Evolutionary conservation across 2,797 vertebrate species (phyloP).

Genomic region (Gobio occitaniae): DNA sequence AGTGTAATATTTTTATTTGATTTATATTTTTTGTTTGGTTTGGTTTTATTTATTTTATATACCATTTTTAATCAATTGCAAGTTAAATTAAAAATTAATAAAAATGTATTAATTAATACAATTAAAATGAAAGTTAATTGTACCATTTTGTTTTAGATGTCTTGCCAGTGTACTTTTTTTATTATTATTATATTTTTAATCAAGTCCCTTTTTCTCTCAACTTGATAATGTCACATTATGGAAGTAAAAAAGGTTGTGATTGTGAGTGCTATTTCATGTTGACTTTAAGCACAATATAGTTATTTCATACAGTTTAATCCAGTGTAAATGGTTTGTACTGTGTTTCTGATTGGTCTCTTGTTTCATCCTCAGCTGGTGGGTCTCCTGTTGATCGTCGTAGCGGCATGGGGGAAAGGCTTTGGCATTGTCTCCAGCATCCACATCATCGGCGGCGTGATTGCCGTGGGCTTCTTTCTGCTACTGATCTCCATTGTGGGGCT

Average conservation of each 20-base stretch:
- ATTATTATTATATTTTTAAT: not conserved
- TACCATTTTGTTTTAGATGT: not conserved
- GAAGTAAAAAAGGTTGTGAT: not conserved
- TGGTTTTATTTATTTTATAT: not conserved
- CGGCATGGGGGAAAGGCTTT: slow-evolving; percentile 92
- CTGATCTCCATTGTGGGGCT: slow-evolving; percentile 92
- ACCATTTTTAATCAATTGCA: not conserved
- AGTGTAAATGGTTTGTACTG: not conserved
- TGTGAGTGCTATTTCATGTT: not conserved
- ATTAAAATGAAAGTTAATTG: not conserved
- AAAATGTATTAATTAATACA: not conserved
- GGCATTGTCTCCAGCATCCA: slow-evolving; percentile 91
- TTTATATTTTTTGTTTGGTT: not conserved
- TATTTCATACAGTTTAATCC: not conserved
- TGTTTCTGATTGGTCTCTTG: slow-evolving; percentile 52
- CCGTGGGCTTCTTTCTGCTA: slow-evolving; percentile 91
- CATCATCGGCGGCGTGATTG: slow-evolving; percentile 94
- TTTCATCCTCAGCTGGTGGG: slow-evolving; percentile 85
- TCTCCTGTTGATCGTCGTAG: slow-evolving; percentile 90
- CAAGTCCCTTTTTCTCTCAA: too few species aligned
- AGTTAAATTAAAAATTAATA: not conserved
- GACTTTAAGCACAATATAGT: not conserved
- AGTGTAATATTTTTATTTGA: not conserved
- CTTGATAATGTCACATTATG: not conserved
- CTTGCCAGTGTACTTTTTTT: not conserved